These are phyloP conservation scores for Drosophila nr. perissopoda DNA, from an alignment of 2,888 invertebrate genomes.

Conservation along the genomic window DNA sequence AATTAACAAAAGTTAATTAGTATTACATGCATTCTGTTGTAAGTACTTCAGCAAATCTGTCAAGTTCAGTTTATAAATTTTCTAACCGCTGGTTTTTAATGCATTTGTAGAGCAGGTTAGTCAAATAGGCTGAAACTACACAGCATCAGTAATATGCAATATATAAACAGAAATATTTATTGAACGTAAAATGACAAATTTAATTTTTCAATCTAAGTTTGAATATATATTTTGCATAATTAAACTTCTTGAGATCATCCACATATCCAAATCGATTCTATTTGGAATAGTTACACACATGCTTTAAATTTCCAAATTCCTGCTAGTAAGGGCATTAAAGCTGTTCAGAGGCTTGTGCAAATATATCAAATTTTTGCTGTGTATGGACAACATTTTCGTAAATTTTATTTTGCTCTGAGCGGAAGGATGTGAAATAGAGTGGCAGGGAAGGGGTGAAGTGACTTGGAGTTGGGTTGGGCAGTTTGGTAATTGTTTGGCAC, in stretches of 20 bases:
- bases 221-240: not conserved
- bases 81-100: not conserved
- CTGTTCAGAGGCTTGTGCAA: conserved; percentile 14
- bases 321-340: not conserved
- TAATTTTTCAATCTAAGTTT: not conserved
- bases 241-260: not conserved
- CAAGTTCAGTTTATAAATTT: not conserved
- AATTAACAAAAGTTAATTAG: not conserved
- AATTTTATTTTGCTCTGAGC: conserved; percentile 19
- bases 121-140: not conserved
- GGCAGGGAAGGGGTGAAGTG: not conserved
- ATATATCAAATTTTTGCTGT: conserved; percentile 28
- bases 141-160: not conserved
- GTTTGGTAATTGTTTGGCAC: conserved; percentile 15
- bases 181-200: not conserved
- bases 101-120: not conserved
- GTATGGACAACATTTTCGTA: conserved; percentile 31
- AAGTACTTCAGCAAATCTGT: not conserved
- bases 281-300: not conserved
- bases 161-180: not conserved
- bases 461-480: not conserved
- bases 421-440: not conserved
- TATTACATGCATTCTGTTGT: not conserved
- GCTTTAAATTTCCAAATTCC: not conserved
- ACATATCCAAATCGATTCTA: not conserved